Evolutionary conservation across 2,797 vertebrate genomes (phyloP), one percentile per base, ranked within the genome.

Genomic region (Fratercula arctica): DNA sequence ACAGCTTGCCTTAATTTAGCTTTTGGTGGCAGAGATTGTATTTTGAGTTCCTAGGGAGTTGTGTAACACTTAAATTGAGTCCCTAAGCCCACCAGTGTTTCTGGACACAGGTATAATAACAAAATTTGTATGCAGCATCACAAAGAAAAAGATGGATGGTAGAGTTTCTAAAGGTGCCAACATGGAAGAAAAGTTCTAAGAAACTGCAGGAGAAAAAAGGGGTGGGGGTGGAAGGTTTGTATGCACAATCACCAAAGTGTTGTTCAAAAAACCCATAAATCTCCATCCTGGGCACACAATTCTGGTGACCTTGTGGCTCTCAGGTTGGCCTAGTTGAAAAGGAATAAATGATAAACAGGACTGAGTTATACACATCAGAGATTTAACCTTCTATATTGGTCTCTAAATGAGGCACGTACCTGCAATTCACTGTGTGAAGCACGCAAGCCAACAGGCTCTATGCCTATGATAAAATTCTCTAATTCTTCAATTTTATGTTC

Each of bases 191-290:
- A 51, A 76, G 45, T 14, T 74, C 6, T 61, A 60, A 41, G 63
- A 67, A 79, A 64, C 23, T 29, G 8, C 5, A 37, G 54, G 26
- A 64, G 26, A 18, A 23, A 18, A 23, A 43, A 64, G 19, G n/a
- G 15, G 10, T 6, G 15, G 10, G 14, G 15, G 23, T 15, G 35
- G 23, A 35, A 51, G 17, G 19, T 28, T 43, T 56, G 16, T 25
- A 77, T 46, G 16, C 13, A 46, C 3, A 60, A 13, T 12, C 15
- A 64, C 20, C 1, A 0, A 67, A 89, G 35, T 0, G 0, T 50
- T 64, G 78, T 37, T 50, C 46, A 39, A 21, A 84, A 78, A 85
- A 26, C 10, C 11, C 43, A 20, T 16, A 48, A 33, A 39, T 12
- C 35, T 89, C 39, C 56, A 39, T 18, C 37, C n/a, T 25, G 9